Conservation (phyloP, 1,140 invertebrate species). For the Drosophila takahashii region DNA sequence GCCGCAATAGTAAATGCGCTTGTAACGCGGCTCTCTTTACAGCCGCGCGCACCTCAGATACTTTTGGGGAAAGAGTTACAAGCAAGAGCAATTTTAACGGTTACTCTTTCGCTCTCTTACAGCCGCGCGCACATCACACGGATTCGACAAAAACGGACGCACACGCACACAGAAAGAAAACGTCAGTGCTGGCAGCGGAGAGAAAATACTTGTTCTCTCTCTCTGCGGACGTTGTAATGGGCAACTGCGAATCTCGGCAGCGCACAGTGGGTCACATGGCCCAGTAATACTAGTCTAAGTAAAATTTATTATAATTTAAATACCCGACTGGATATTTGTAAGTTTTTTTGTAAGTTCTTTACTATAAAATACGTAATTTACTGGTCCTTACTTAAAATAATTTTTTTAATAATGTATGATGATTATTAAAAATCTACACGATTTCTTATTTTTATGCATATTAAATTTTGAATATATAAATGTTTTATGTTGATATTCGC, state of each 20-base stretch:
- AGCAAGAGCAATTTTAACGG: not conserved
- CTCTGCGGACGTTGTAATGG: constrained; percentile 28
- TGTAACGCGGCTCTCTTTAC: constrained; percentile 70
- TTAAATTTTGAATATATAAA: too few species aligned
- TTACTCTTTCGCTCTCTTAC: not conserved
- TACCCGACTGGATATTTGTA: too few species aligned
- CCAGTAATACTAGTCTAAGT: not conserved
- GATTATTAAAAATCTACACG: too few species aligned
- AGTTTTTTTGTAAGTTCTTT: too few species aligned
- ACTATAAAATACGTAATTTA: too few species aligned
- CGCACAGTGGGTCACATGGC: constrained; percentile 12
- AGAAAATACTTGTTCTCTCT: constrained; percentile 2
- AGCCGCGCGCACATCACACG: constrained; percentile 45
- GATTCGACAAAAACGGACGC: constrained; percentile 9
- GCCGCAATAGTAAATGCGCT: constrained; percentile 51
- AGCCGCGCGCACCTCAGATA: constrained; percentile 54
- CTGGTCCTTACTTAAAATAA: too few species aligned
- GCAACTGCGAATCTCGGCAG: constrained; percentile 18
- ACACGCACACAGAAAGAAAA: constrained; percentile 17
- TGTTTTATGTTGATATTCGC: too few species aligned
- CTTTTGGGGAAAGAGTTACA: constrained; percentile 2
- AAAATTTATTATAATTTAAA: too few species aligned
- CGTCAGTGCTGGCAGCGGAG: constrained; percentile 22
- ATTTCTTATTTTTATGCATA: too few species aligned
- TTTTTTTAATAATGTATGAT: too few species aligned